Evolutionary conservation across 2,113 vertebrate species (phyloP).

Genomic region (Pao palembangensis): DNA sequence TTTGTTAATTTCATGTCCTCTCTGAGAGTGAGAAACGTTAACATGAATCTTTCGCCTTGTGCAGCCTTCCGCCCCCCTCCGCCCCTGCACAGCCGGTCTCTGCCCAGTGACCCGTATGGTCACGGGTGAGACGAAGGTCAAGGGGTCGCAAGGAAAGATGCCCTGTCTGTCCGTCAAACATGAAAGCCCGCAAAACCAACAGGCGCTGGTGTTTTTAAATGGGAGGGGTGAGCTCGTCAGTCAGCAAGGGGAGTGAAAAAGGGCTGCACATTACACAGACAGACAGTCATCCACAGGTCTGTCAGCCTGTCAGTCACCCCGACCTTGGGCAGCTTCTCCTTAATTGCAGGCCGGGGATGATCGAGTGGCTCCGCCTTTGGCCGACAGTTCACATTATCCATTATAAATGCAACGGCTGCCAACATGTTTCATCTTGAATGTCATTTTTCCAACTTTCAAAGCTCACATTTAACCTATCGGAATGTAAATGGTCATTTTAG

Average conservation of each 20-base stretch:
- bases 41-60: slow-evolving; percentile 21
- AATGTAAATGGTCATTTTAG: slow-evolving; percentile 59
- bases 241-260: slow-evolving; percentile 57
- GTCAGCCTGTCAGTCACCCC: slow-evolving; percentile 65
- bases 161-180: slow-evolving; percentile 71
- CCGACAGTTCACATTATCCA: slow-evolving; percentile 60
- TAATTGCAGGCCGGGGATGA: slow-evolving; percentile 57
- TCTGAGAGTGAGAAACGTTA: neutral
- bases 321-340: slow-evolving; percentile 56
- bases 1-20: slow-evolving; percentile 39
- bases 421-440: slow-evolving; percentile 64
- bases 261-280: slow-evolving; percentile 52
- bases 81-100: slow-evolving; percentile 19
- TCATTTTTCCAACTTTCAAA: slow-evolving; percentile 47
- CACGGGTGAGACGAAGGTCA: slow-evolving; percentile 58
- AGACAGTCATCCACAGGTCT: slow-evolving; percentile 68
- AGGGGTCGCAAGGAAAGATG: slow-evolving; percentile 58
- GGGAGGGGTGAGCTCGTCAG: slow-evolving; percentile 59
- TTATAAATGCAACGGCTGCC: slow-evolving; percentile 58
- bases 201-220: slow-evolving; percentile 46
- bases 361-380: slow-evolving; percentile 36
- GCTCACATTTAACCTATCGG: slow-evolving; percentile 53
- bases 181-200: slow-evolving; percentile 59
- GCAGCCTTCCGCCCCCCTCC: slow-evolving; percentile 13
- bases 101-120: slow-evolving; percentile 56